Evolutionary conservation across 2,888 invertebrate species (phyloP).

Genomic region (Metellina segmentata): DNA sequence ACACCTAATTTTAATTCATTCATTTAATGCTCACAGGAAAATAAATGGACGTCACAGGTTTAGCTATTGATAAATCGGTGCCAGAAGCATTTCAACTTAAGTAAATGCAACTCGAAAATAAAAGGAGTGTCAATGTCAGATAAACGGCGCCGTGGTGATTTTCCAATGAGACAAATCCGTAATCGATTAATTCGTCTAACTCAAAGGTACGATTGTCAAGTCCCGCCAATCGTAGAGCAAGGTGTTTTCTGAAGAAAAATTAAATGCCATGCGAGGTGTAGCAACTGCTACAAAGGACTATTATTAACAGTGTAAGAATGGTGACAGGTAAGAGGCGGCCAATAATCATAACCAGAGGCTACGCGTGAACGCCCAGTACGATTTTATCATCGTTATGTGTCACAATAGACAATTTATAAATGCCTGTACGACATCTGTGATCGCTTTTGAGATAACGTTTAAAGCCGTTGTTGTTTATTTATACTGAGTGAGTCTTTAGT

Average conservation of each 20-base stretch:
- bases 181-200: background rate
- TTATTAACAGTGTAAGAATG: conserved; percentile 36
- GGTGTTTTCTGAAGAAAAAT: conserved; percentile 21
- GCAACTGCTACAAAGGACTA: conserved; percentile 27
- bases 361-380: conserved; percentile 42
- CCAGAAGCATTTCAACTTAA: background rate
- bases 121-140: background rate
- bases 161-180: background rate
- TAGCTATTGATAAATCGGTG: background rate
- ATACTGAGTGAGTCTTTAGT: background rate
- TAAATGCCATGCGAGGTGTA: conserved; percentile 22
- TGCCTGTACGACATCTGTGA: conserved; percentile 8
- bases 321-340: conserved; percentile 53
- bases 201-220: conserved; percentile 7
- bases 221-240: background rate
- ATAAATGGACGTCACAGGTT: background rate
- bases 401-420: conserved; percentile 74
- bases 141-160: background rate
- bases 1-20: background rate
- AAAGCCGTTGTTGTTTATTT: background rate
- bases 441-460: conserved; percentile 16
- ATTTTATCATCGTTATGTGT: background rate
- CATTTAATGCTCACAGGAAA: background rate
- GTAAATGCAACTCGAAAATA: background rate
- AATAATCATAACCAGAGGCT: conserved; percentile 64